These are phyloP conservation scores for Otus scops DNA, from an alignment of 2,797 vertebrate species.

Conservation along the genomic window DNA sequence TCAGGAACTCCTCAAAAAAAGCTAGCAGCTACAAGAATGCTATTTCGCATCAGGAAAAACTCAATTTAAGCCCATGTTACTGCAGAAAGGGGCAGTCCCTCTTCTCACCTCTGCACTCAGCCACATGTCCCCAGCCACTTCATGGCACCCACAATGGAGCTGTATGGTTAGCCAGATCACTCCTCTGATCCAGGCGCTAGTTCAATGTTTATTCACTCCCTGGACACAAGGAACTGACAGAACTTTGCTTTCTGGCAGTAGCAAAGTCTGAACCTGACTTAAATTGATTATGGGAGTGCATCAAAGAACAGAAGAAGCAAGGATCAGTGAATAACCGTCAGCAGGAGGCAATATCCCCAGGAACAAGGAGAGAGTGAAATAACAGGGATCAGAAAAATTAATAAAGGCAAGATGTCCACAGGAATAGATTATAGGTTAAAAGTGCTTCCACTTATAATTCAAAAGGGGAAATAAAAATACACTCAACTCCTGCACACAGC, in stretches of 20 bases:
- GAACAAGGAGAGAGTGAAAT: background rate
- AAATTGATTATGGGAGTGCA: background rate
- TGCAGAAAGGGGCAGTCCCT: background rate
- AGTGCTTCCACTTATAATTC: background rate
- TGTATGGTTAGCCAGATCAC: background rate
- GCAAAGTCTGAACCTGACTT: background rate
- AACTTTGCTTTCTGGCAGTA: background rate
- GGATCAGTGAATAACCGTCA: background rate
- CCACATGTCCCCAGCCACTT: accelerated
- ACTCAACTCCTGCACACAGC: background rate
- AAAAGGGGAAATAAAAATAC: background rate
- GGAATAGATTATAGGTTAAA: background rate
- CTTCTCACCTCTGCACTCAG: background rate
- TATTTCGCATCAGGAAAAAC: background rate
- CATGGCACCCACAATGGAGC: accelerated
- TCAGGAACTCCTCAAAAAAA: background rate
- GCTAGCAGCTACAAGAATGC: background rate
- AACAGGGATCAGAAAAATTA: background rate
- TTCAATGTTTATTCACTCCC: background rate
- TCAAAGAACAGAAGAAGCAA: background rate
- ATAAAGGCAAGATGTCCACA: background rate
- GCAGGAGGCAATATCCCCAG: background rate
- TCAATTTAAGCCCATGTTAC: background rate
- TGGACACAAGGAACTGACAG: background rate
- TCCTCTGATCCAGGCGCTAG: background rate